phyloP scores from a whole-genome alignment of 2,797 vertebrate genomes.

The Psittacula derbiana region DNA sequence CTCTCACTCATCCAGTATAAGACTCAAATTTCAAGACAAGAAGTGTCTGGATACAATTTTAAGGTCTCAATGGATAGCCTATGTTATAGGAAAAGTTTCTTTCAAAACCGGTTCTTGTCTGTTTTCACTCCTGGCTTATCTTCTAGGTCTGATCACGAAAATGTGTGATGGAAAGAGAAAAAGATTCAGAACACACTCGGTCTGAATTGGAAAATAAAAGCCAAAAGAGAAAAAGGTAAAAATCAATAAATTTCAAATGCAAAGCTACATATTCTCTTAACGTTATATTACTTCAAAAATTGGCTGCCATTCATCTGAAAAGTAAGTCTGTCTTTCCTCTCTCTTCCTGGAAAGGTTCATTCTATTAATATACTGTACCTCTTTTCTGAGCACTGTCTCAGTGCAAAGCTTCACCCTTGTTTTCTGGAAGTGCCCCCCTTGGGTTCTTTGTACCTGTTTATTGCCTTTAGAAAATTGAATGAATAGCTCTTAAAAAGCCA shows the following conservation, averaged over 20 bases:
- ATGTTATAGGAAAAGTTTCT: not conserved
- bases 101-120: not conserved
- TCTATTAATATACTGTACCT: not conserved
- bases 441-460: not conserved
- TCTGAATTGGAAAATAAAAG: slow-evolving; percentile 25
- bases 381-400: not conserved
- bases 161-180: not conserved
- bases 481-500: not conserved
- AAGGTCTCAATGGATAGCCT: not conserved
- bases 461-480: not conserved
- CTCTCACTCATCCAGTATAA: not conserved
- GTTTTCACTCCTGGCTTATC: not conserved
- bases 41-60: not conserved
- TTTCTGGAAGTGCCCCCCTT: not conserved
- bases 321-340: not conserved
- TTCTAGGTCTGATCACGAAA: not conserved
- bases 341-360: not conserved
- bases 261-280: not conserved
- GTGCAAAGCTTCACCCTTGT: not conserved
- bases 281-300: slow-evolving; percentile 23
- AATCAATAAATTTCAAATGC: slow-evolving; percentile 45
- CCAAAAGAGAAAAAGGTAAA: slow-evolving; percentile 28
- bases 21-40: not conserved
- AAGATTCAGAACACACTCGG: not conserved
- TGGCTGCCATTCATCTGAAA: not conserved